A percentile compares a stretch with the other conserved stretches of the same genome.
These are phyloP conservation scores for Rhea americana DNA, from an alignment of 2,113 vertebrate species.

Conservation along the genomic window DNA sequence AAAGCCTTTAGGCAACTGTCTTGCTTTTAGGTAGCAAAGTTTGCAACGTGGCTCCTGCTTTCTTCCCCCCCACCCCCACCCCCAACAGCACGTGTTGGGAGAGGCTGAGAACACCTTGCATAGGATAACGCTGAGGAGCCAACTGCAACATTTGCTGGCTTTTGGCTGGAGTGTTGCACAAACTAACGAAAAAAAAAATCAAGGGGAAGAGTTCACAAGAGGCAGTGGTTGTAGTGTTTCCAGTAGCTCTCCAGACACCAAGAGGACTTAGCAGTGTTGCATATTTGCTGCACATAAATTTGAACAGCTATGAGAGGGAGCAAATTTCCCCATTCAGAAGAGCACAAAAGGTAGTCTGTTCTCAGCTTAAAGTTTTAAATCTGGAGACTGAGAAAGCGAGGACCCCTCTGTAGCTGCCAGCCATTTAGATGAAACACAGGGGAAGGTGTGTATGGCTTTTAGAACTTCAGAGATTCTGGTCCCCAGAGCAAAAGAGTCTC, in stretches of 20 bases:
- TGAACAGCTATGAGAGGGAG: fast-evolving
- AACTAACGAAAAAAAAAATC: background rate
- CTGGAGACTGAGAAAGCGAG: background rate
- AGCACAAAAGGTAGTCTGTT: background rate
- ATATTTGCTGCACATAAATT: fast-evolving
- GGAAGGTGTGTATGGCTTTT: background rate
- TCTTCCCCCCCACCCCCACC: background rate
- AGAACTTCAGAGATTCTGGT: background rate
- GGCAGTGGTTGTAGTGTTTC: fast-evolving
- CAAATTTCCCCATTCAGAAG: background rate
- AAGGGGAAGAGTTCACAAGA: background rate
- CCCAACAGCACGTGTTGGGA: fast-evolving
- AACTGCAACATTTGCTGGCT: fast-evolving
- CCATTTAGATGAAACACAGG: background rate
- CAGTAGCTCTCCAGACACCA: background rate
- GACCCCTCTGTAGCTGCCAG: background rate
- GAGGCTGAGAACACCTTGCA: fast-evolving
- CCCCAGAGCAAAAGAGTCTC: background rate
- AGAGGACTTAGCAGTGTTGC: background rate
- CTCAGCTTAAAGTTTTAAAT: background rate
- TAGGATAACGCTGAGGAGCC: background rate
- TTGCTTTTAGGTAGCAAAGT: background rate
- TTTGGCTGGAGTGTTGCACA: background rate
- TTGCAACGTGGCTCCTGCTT: background rate
- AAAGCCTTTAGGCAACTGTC: background rate